Evolutionary conservation across 2,797 vertebrate species (phyloP).

Genomic region (Neosilurus mollespiculum): DNA sequence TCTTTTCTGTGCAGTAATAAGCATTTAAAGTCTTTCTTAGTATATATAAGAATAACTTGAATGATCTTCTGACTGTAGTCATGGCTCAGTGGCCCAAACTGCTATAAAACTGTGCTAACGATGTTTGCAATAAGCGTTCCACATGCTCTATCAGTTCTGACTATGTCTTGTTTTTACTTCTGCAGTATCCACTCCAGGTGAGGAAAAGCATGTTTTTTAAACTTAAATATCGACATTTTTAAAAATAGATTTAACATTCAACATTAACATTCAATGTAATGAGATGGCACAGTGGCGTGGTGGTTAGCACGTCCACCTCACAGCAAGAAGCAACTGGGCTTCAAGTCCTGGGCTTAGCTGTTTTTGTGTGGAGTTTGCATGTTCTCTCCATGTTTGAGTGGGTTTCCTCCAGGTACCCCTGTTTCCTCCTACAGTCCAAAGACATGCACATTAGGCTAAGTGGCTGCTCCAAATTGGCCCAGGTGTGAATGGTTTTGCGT

Average conservation of each 20-base stretch:
- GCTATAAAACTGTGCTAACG: not conserved
- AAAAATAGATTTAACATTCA: not conserved
- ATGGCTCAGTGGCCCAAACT: not conserved
- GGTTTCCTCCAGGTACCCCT: too few species aligned
- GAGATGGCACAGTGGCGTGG: too few species aligned
- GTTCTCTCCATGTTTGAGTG: too few species aligned
- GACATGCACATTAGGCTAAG: too few species aligned
- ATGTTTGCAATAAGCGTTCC: not conserved
- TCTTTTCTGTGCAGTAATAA: not conserved
- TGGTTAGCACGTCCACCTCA: too few species aligned
- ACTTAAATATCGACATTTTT: not conserved
- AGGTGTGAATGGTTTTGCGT: too few species aligned
- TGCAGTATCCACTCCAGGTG: conserved; percentile 12
- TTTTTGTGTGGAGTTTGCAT: too few species aligned
- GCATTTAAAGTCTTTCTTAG: not conserved
- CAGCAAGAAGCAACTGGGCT: too few species aligned
- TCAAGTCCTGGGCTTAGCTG: too few species aligned
- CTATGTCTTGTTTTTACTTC: not conserved
- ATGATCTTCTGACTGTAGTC: not conserved
- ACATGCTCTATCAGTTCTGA: not conserved
- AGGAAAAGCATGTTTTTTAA: not conserved
- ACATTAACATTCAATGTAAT: too few species aligned
- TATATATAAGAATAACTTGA: not conserved
- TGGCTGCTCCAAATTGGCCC: too few species aligned
- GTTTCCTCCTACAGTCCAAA: too few species aligned